Conservation (phyloP, 2,113 vertebrate genomes). For the Gopherus evgoodei region DNA sequence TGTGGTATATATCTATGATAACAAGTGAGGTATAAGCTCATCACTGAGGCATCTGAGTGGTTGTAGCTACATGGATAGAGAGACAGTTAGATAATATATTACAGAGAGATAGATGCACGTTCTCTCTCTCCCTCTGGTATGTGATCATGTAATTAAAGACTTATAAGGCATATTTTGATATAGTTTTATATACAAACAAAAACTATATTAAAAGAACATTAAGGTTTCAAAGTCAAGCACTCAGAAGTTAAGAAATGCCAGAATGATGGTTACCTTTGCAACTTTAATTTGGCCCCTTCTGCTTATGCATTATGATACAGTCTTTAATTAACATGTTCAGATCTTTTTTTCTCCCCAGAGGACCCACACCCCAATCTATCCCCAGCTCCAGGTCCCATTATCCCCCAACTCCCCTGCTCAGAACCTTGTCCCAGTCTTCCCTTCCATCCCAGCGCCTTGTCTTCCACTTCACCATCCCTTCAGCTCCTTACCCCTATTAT, state of each 20-base stretch:
- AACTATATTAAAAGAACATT: background rate
- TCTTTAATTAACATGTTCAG: background rate
- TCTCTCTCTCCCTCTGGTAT: background rate
- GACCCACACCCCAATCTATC: background rate
- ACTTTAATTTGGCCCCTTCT: background rate
- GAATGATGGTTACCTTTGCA: background rate
- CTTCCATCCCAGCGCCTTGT: background rate
- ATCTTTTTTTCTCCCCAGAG: background rate
- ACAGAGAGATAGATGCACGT: background rate
- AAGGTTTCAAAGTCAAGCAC: background rate
- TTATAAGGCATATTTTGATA: background rate
- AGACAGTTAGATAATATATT: background rate
- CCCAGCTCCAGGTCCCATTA: accelerated
- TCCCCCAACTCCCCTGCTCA: accelerated
- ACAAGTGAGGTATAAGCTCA: background rate
- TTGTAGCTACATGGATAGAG: background rate
- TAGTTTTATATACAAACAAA: background rate
- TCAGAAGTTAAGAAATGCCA: background rate
- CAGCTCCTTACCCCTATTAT: background rate
- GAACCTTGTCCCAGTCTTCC: background rate
- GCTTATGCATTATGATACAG: background rate
- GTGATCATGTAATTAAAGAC: background rate
- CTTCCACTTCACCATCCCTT: background rate
- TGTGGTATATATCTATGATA: background rate
- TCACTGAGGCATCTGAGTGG: background rate